These are phyloP conservation scores for Trididemnum clinides DNA, from an alignment of 23 tunicate species.

Conservation along the genomic window DNA sequence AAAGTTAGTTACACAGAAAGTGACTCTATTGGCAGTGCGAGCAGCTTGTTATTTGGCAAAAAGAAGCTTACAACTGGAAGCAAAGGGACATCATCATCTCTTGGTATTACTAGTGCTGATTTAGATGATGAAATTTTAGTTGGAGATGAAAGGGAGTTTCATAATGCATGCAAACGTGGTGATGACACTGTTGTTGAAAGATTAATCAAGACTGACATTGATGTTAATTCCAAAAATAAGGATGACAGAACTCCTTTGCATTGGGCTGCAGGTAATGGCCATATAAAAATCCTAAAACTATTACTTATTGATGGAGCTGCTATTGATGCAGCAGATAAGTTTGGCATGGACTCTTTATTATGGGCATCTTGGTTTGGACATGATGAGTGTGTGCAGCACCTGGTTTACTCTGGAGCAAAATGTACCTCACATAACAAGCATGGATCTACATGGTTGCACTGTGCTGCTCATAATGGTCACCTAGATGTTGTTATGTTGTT, in stretches of 20 bases:
- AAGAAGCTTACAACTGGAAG: neutral
- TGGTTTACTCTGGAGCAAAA: constrained; percentile 81
- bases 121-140: constrained; percentile 75
- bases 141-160: constrained; percentile 82
- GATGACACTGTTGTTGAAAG: constrained; percentile 42
- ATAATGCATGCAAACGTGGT: constrained; percentile 83
- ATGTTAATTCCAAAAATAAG: constrained; percentile 79
- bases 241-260: constrained; percentile 88
- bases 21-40: constrained; percentile 61
- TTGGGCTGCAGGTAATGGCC: constrained; percentile 95
- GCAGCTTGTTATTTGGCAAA: constrained; percentile 27
- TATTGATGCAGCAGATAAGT: constrained; percentile 86
- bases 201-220: constrained; percentile 51
- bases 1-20: too few species aligned
- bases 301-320: constrained; percentile 81
- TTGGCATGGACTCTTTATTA: constrained; percentile 94
- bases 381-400: constrained; percentile 44
- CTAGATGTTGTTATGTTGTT: constrained; percentile 55
- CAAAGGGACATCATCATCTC: constrained; percentile 26
- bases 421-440: constrained; percentile 66
- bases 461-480: constrained; percentile 86
- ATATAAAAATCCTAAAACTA: constrained; percentile 48
- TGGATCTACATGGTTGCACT: constrained; percentile 88
- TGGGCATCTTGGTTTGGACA: constrained; percentile 99
- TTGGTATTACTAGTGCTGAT: constrained; percentile 32